Evolutionary conservation across 1,140 invertebrate species (phyloP), one percentile per base, ranked within the genome.

Genomic region (Polyergus mexicanus): DNA sequence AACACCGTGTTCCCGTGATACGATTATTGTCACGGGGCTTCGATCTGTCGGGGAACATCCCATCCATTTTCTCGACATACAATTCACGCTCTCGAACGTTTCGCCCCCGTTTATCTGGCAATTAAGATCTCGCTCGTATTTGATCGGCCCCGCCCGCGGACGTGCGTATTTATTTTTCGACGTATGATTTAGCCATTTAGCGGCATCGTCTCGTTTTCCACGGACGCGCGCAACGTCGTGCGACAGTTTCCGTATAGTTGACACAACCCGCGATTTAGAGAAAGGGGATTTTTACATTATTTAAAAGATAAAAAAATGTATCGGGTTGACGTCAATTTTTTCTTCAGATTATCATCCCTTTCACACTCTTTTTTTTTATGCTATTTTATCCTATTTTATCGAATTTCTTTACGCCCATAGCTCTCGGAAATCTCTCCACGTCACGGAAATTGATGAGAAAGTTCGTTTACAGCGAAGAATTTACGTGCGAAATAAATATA

Each of bases 161-260:
- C 77, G 44, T 13, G 44, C 7, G 65, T 81, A 89, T 91, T 92
- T 90, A 89, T 88, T 89, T 88, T 86, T 71, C 86, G 62, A 91
- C 92, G 89, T 85, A 93, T 92, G 91, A 93, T 92, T 93, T 87
- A 92, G 88, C 87, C 89, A 93, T 92, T 93, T 87, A 92, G 88
- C 87, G 60, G 54, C 84, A 44, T 85, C 25, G 32, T 83, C 13
- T 11, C 47, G 1, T n/a, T 10, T 22, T 7, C 16, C 47, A 19
- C 5, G 47, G 16, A 28, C 25, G 25, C 25, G 25, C 25, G 25
- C 25, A 51, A 19, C 35, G n/a, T 78, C 10, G 32, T 1, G 47
- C 7, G 25, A 22, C 8, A 38, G 16, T 25, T 51, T 47, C 7
- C 11, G 11, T 19, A 51, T 19, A 19, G 1, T 54, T 19, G 22